These are phyloP conservation scores for Prionace glauca DNA, from an alignment of 2,797 vertebrate species.

Conservation along the genomic window DNA sequence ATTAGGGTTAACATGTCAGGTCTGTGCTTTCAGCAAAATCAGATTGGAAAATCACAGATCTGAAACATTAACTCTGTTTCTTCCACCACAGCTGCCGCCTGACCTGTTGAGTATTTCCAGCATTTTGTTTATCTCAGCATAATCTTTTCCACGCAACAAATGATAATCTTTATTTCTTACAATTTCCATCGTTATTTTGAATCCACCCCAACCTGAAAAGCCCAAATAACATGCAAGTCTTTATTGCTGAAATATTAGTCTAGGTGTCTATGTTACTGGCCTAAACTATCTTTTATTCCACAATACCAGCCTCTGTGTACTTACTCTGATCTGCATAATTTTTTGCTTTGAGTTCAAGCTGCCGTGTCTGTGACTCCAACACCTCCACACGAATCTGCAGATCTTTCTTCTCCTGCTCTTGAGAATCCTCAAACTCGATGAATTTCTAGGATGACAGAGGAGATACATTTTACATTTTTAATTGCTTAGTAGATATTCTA, in stretches of 20 bases:
- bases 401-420: conserved; percentile 95
- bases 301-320: conserved; percentile 46
- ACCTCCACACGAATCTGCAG: conserved; percentile 75
- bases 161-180: background rate
- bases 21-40: no score
- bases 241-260: background rate
- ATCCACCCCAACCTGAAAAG: background rate
- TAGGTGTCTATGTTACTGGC: background rate
- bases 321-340: conserved; percentile 96
- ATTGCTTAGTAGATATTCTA: background rate
- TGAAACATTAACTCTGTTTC: no score
- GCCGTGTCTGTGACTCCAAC: conserved; percentile 83
- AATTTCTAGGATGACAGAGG: conserved; percentile 71
- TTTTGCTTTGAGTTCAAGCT: conserved; percentile 87
- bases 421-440: conserved; percentile 88
- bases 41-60: no score
- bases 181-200: background rate
- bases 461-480: conserved; percentile 24
- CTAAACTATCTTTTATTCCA: background rate
- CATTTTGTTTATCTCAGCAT: background rate
- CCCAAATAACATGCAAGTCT: background rate
- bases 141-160: background rate
- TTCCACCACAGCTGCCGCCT: background rate
- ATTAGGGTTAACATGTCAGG: no score
- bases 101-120: background rate